phyloP scores from a whole-genome alignment of 2,113 vertebrate species.

The Centropus bengalensis region DNA sequence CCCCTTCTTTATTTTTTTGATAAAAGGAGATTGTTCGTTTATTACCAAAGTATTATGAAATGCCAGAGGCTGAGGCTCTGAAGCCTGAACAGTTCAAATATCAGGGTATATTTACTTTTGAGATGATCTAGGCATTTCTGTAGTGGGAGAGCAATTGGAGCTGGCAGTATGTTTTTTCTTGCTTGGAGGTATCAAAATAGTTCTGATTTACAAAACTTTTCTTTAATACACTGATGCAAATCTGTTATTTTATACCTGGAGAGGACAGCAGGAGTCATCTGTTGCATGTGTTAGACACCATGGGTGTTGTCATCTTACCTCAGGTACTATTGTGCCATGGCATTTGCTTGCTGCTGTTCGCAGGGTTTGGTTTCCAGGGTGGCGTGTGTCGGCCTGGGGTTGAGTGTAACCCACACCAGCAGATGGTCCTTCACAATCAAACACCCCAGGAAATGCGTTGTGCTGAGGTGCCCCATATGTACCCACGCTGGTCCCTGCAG shows the following conservation, averaged over 20 bases:
- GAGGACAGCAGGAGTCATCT: background rate
- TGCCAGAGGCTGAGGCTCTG: constrained; percentile 59
- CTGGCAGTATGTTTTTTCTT: background rate
- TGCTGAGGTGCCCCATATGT: accelerated
- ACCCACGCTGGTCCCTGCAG: accelerated
- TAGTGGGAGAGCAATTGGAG: background rate
- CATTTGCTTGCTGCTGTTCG: accelerated
- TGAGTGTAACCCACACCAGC: accelerated
- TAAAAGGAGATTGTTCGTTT: constrained; percentile 60
- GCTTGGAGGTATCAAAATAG: background rate
- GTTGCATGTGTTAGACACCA: background rate
- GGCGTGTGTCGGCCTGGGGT: accelerated
- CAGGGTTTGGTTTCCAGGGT: background rate
- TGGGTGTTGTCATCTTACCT: accelerated
- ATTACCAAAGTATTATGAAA: constrained; percentile 69
- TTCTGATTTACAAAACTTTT: background rate
- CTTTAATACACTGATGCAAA: background rate
- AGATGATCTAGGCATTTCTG: constrained; percentile 34
- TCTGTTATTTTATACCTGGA: background rate
- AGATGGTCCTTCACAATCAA: accelerated
- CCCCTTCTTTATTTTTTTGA: background rate
- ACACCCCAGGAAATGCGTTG: accelerated
- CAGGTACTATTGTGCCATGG: accelerated
- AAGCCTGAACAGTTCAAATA: constrained; percentile 65
- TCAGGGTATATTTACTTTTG: constrained; percentile 66